A percentile compares a stretch with the other conserved stretches of the same genome.
Evolutionary conservation across 2,888 invertebrate genomes (phyloP).

Genomic region (Synanthedon vespiformis): DNA sequence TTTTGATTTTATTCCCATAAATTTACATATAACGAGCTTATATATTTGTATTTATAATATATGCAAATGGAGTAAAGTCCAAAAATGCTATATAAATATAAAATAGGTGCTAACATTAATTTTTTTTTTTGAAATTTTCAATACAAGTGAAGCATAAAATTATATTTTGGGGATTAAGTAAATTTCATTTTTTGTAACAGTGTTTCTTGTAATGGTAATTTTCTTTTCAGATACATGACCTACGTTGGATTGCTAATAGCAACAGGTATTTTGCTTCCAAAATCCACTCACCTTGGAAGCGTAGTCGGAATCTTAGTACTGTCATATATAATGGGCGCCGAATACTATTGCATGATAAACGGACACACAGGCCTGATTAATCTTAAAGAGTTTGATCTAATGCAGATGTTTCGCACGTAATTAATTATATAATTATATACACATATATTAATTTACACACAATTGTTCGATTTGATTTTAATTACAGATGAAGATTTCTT

Average conservation of each 20-base stretch:
- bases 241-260: slow-evolving; percentile 88
- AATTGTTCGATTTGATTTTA: too few relatives aligned
- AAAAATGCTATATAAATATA: too few relatives aligned
- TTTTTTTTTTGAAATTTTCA: too few relatives aligned
- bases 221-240: slow-evolving; percentile 76
- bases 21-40: too few relatives aligned
- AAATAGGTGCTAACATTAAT: neutral
- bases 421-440: too few relatives aligned
- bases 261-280: slow-evolving; percentile 87
- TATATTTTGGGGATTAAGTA: too few relatives aligned
- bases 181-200: neutral
- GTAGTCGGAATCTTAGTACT: slow-evolving; percentile 84
- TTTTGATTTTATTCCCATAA: too few relatives aligned
- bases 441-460: too few relatives aligned
- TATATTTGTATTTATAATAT: too few relatives aligned
- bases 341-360: slow-evolving; percentile 74
- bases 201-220: neutral
- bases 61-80: too few relatives aligned
- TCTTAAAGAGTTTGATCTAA: slow-evolving; percentile 43
- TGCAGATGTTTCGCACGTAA: slow-evolving; percentile 33
- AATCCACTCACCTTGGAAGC: slow-evolving; percentile 80
- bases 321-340: slow-evolving; percentile 86
- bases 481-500: too few relatives aligned
- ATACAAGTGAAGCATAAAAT: too few relatives aligned
- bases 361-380: slow-evolving; percentile 61